Evolutionary conservation across 1,140 invertebrate genomes (phyloP).

Genomic region (Micrasema longulum): DNA sequence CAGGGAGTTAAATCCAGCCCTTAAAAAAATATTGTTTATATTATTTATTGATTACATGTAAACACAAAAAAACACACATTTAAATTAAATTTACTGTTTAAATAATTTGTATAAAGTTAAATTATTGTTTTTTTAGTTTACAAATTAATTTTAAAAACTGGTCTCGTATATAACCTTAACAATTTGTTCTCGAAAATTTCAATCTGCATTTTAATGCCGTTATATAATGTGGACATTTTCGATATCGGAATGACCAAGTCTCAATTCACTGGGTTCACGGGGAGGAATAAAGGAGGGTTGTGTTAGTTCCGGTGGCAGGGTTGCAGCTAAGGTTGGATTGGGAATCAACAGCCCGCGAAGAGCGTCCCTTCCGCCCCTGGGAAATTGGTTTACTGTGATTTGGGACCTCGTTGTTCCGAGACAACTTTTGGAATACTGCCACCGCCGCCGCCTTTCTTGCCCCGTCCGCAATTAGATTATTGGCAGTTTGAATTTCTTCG

Average conservation of each 20-base stretch:
- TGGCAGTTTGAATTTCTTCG: no score
- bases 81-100: no score
- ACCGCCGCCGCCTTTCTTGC: background rate
- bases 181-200: no score
- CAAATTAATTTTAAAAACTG: no score
- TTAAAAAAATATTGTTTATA: no score
- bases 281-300: background rate
- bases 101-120: no score
- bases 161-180: no score
- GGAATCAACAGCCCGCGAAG: conserved; percentile 46
- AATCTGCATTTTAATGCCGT: background rate
- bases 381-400: conserved; percentile 49
- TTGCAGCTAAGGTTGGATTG: conserved; percentile 39
- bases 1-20: no score
- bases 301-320: conserved; percentile 22
- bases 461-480: background rate
- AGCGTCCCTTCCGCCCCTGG: conserved; percentile 40
- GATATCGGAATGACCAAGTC: background rate
- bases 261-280: no score
- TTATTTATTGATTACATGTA: no score
- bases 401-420: conserved; percentile 30
- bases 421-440: conserved; percentile 26
- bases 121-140: no score
- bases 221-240: background rate
- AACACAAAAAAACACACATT: no score